phyloP scores from a whole-genome alignment of 2,113 vertebrate genomes.

The Hiodon alosoides region DNA sequence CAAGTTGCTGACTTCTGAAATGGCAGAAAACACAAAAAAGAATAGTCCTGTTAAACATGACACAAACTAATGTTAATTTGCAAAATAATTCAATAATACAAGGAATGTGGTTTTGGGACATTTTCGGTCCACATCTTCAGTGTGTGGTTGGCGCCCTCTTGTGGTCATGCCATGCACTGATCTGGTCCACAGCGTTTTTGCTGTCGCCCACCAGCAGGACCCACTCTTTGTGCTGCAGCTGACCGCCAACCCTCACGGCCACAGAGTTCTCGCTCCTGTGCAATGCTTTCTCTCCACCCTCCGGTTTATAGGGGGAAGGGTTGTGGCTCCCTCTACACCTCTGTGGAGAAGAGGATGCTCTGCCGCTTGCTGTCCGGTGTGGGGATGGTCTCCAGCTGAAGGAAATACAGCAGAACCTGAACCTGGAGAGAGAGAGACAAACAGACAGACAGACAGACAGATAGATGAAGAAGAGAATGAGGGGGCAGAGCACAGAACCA shows the following conservation, averaged over 20 bases:
- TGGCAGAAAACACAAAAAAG: neutral
- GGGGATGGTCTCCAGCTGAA: slow-evolving; percentile 93
- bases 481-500: neutral
- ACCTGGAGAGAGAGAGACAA: slow-evolving; percentile 61
- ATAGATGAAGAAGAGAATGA: no score
- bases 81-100: slow-evolving; percentile 16
- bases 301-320: neutral
- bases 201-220: slow-evolving; percentile 8
- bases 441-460: neutral
- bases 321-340: slow-evolving; percentile 68
- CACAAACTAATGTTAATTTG: slow-evolving; percentile 5
- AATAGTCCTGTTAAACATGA: neutral
- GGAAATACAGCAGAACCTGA: slow-evolving; percentile 94
- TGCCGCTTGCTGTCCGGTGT: slow-evolving; percentile 95
- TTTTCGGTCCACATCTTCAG: slow-evolving; percentile 15
- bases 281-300: slow-evolving; percentile 17
- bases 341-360: slow-evolving; percentile 95
- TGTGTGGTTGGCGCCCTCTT: slow-evolving; percentile 37
- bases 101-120: slow-evolving; percentile 11
- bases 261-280: slow-evolving; percentile 41
- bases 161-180: slow-evolving; percentile 35
- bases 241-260: neutral
- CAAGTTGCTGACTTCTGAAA: neutral
- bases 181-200: slow-evolving; percentile 12
- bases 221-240: neutral